Conservation (phyloP, 2,888 invertebrate genomes). For the Agapetus fuscipes region DNA sequence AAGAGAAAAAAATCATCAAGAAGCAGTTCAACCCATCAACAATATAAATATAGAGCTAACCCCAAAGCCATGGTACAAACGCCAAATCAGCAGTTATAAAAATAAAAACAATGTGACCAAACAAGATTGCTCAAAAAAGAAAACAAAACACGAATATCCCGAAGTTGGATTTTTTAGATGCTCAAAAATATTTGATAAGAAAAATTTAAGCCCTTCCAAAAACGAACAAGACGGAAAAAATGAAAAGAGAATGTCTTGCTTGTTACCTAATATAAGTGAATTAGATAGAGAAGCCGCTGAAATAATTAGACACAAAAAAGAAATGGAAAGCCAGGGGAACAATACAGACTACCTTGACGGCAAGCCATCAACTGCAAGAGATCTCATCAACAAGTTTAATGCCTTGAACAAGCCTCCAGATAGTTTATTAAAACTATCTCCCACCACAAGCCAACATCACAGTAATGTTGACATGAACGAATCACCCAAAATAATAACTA, state of each 20-base stretch:
- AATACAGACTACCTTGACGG: background rate
- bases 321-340: conserved; percentile 27
- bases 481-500: background rate
- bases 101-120: conserved; percentile 25
- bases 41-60: conserved; percentile 26
- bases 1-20: too few relatives aligned
- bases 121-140: conserved; percentile 30
- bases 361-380: conserved; percentile 19
- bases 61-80: conserved; percentile 59
- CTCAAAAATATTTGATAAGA: conserved; percentile 37
- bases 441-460: too few relatives aligned
- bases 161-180: conserved; percentile 48
- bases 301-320: conserved; percentile 50
- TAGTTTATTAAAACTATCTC: too few relatives aligned
- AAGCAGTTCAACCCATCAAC: conserved; percentile 1
- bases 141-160: conserved; percentile 31
- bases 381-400: conserved; percentile 21
- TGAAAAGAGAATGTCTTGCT: conserved; percentile 48
- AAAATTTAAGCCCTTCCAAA: conserved; percentile 27
- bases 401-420: conserved; percentile 5
- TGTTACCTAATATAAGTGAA: conserved; percentile 67
- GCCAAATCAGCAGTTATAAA: conserved; percentile 29
- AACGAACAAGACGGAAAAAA: conserved; percentile 32
- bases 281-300: conserved; percentile 69
- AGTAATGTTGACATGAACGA: background rate